phyloP scores from a whole-genome alignment of 2,797 vertebrate genomes.

The Artibeus lituratus region DNA sequence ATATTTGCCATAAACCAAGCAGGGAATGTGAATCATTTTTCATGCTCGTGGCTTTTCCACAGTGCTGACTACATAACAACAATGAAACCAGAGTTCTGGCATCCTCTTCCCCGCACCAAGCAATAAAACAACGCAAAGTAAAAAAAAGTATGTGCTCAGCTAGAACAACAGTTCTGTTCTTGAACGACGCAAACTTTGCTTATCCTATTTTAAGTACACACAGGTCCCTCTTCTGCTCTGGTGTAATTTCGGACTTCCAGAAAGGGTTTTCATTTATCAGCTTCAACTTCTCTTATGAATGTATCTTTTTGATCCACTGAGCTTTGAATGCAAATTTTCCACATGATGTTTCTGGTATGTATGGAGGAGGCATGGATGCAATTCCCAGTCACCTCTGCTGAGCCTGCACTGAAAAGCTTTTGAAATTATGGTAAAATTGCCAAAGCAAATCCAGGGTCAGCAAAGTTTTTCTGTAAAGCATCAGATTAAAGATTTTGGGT shows the following conservation, averaged over 20 bases:
- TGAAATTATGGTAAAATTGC: neutral
- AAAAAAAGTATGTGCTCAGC: neutral
- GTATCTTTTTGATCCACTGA: neutral
- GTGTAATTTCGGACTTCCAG: neutral
- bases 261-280: neutral
- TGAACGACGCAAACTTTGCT: too few species aligned
- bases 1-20: neutral
- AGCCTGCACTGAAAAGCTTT: neutral
- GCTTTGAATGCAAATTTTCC: neutral
- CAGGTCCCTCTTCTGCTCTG: neutral
- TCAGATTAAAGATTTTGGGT: neutral
- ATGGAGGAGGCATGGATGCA: neutral
- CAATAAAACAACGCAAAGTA: neutral
- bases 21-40: neutral
- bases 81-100: neutral
- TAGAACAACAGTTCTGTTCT: neutral
- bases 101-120: neutral
- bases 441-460: neutral
- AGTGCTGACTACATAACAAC: neutral
- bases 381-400: neutral
- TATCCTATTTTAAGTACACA: neutral
- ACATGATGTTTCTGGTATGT: neutral
- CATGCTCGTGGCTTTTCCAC: neutral
- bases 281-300: neutral
- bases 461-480: neutral